Evolutionary conservation across 2,888 invertebrate species (phyloP), one percentile per base, ranked within the genome.

Genomic region (Andrena trimmerana): DNA sequence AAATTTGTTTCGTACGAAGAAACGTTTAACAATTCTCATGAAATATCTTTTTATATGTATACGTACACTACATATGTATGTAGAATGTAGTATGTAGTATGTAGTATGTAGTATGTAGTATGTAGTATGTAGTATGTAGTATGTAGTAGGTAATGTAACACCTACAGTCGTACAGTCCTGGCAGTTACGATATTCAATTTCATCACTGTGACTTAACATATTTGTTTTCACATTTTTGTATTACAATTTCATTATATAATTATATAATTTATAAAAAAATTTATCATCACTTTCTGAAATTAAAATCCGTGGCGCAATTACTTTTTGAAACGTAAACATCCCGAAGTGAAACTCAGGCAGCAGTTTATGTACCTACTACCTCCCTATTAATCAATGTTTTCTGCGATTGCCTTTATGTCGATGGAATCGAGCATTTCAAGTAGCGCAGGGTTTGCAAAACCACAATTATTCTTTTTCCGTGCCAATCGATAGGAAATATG

Each of bases 201-300:
- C 52, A 20, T 52, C 52, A 20, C 52, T 20, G 20, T 20, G 20
- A 52, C 20, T 2, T 42, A 42, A 42, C 13, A 13, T 3, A 52
- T 20, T 52, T 52, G 52, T 52, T 57, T 2, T 27, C 8, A 24
- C 8, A 57, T 57, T 27, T 3, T n/a, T 24, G 10, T 20, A 57
- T 27, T 52, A 20, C 20, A 8, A 52, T 20, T 52, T 6, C 52
- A 52, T 20, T 52, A 20, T 8, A 52, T 20, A 20, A 20, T n/a
- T 65, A 0, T 6, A 2, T 8, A 1, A 27, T n/a, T 20, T 20
- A 10, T 7, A 7, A 7, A 60, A 60, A 31, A 60, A 20, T 0
- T 60, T n/a, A 42, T 42, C 42, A 42, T 16, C 33, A 60, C 60
- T 60, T 62, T 62, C 62, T 8, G 62, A 10, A 52, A 67, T 67